A percentile compares a stretch with the other conserved stretches of the same genome.
Evolutionary conservation across 1,140 invertebrate genomes (phyloP).

Genomic region (Achatina immaculata): DNA sequence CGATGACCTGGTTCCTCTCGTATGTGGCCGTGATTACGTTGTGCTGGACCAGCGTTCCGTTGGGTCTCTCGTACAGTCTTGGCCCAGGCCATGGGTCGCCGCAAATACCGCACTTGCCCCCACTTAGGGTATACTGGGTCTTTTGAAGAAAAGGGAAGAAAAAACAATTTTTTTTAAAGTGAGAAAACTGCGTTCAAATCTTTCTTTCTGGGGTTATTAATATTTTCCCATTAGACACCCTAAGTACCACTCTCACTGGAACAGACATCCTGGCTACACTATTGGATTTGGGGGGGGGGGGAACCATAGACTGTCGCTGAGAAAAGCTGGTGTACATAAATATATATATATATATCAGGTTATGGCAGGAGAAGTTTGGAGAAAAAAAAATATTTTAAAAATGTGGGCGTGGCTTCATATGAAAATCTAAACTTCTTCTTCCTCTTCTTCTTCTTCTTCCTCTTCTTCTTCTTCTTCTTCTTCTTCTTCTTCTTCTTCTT

Average conservation of each 20-base stretch:
- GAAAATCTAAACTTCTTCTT: not conserved
- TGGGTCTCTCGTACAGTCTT: slow-evolving; percentile 66
- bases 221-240: not conserved
- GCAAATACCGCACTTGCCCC: slow-evolving; percentile 71
- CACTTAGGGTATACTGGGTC: slow-evolving; percentile 62
- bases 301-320: too few species aligned
- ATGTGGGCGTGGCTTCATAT: not conserved
- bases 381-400: not conserved
- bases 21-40: slow-evolving; percentile 69
- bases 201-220: not conserved
- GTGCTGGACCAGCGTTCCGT: slow-evolving; percentile 63
- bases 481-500: not conserved
- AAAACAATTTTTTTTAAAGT: not conserved
- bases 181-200: not conserved
- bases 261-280: not conserved
- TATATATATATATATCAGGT: too few species aligned
- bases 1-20: slow-evolving; percentile 54
- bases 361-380: not conserved
- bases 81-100: slow-evolving; percentile 62
- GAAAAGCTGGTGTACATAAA: not conserved
- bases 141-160: slow-evolving; percentile 40
- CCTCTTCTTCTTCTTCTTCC: not conserved
- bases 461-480: not conserved
- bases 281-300: not conserved
- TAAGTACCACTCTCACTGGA: not conserved